These are phyloP conservation scores for Ormyrus pomaceus DNA, from an alignment of 2,888 invertebrate genomes.

Conservation along the genomic window DNA sequence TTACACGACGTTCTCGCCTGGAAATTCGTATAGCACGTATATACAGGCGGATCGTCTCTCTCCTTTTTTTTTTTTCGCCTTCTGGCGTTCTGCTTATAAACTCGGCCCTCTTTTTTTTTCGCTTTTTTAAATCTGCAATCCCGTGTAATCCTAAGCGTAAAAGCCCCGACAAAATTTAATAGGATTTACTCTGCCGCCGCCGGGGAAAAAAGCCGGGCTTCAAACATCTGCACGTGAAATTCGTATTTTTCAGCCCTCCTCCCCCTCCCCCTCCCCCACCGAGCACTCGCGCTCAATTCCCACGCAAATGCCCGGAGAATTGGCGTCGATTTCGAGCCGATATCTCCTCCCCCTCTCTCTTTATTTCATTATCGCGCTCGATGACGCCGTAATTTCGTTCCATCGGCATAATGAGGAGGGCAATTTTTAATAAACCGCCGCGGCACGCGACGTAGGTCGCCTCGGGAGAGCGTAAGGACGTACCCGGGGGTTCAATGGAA, in stretches of 20 bases:
- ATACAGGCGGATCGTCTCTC: too few species aligned
- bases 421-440: constrained; percentile 15
- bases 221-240: constrained; percentile 25
- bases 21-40: neutral
- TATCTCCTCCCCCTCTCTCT: neutral
- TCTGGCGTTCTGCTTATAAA: too few species aligned
- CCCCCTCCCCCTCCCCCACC: neutral
- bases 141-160: constrained; percentile 43
- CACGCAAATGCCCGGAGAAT: constrained; percentile 28
- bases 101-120: neutral
- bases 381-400: constrained; percentile 20
- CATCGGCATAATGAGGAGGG: constrained; percentile 8
- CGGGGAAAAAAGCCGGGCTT: neutral
- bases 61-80: too few species aligned
- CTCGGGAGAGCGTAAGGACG: neutral
- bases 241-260: constrained; percentile 29
- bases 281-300: constrained; percentile 18
- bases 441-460: neutral
- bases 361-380: constrained; percentile 41
- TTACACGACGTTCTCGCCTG: constrained; percentile 7
- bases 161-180: constrained; percentile 43
- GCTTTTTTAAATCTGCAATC: constrained; percentile 40
- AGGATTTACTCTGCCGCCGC: constrained; percentile 14
- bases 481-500: neutral
- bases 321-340: constrained; percentile 34